phyloP scores from a whole-genome alignment of 2,888 invertebrate species.

The Gortyna flavago region DNA sequence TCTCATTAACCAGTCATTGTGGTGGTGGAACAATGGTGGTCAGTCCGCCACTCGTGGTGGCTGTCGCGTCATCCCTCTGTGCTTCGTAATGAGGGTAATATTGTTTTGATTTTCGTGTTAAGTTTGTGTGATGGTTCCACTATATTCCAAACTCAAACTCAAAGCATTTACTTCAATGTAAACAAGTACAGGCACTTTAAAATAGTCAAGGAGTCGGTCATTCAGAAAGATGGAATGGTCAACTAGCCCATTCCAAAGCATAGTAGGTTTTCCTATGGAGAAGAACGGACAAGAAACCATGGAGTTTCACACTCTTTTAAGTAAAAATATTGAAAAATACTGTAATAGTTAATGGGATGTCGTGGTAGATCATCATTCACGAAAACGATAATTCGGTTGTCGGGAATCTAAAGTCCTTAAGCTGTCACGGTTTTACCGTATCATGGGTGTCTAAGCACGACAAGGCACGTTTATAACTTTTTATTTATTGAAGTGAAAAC shows the following conservation, averaged over 20 bases:
- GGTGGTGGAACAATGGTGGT: constrained; percentile 81
- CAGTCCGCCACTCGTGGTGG: constrained; percentile 71
- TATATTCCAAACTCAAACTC: neutral
- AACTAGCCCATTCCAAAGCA: neutral
- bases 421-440: neutral
- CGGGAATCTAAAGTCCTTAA: neutral
- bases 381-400: neutral
- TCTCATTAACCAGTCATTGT: constrained; percentile 90
- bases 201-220: neutral
- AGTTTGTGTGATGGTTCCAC: constrained; percentile 2
- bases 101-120: constrained; percentile 50
- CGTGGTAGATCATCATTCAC: neutral
- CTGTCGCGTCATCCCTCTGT: constrained; percentile 74
- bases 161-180: neutral
- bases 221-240: neutral
- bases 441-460: neutral
- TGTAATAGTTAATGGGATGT: neutral
- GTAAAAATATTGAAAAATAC: neutral
- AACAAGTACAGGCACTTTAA: neutral
- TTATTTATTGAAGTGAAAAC: too few relatives aligned
- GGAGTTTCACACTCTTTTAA: neutral
- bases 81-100: constrained; percentile 52
- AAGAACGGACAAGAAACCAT: neutral
- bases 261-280: neutral
- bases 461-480: neutral